These are phyloP conservation scores for Neopipo cinnamomea DNA, from an alignment of 2,113 vertebrate species.

Conservation along the genomic window DNA sequence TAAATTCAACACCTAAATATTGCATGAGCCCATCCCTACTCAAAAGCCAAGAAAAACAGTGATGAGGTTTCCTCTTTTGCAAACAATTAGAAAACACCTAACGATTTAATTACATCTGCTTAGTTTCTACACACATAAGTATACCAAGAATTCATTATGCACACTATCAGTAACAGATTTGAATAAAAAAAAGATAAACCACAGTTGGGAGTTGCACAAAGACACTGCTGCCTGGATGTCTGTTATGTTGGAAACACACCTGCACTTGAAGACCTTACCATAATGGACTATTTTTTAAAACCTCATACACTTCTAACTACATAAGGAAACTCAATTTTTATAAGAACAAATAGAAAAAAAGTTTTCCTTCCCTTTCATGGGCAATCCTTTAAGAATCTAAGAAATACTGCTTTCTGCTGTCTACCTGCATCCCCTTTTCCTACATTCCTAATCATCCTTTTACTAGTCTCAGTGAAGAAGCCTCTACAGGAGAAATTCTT, in stretches of 20 bases:
- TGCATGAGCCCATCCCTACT: background rate
- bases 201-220: background rate
- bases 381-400: background rate
- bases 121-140: background rate
- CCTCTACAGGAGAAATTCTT: background rate
- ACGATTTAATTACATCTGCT: background rate
- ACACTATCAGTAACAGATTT: background rate
- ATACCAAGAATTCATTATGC: background rate
- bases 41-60: background rate
- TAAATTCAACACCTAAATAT: background rate
- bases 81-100: background rate
- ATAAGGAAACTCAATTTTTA: background rate
- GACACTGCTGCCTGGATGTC: background rate
- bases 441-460: background rate
- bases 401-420: background rate
- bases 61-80: background rate
- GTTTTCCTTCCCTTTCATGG: background rate
- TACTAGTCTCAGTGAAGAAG: background rate
- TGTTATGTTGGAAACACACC: background rate
- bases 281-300: background rate
- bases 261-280: background rate
- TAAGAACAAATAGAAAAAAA: background rate
- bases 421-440: background rate
- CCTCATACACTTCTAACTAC: background rate
- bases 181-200: background rate